phyloP scores from a whole-genome alignment of 1,140 invertebrate genomes.

The Drosophila sproati region DNA sequence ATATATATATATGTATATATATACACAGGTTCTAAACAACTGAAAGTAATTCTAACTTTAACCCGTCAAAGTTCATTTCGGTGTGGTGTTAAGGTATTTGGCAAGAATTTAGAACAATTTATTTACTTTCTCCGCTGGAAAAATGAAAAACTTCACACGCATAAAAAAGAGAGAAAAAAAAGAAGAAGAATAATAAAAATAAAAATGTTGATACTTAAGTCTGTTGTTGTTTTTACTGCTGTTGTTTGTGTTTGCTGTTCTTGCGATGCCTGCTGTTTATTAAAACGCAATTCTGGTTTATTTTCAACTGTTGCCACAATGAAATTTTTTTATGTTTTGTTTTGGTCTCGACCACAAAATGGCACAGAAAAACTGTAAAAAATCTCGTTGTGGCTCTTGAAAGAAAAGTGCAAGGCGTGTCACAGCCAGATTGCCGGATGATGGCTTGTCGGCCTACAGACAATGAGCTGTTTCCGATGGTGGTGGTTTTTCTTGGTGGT shows the following conservation, averaged over 20 bases:
- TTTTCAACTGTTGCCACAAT: constrained; percentile 48
- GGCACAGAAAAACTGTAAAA: constrained; percentile 66
- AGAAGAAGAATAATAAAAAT: constrained; percentile 19
- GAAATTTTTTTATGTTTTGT: constrained; percentile 52
- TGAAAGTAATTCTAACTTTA: constrained; percentile 60
- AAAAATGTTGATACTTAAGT: constrained; percentile 15
- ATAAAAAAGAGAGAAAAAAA: constrained; percentile 35
- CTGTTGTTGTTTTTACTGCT: constrained; percentile 34
- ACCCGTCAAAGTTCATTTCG: constrained; percentile 44
- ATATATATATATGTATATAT: not conserved
- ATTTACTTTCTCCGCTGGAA: constrained; percentile 62
- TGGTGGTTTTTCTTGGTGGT: not conserved
- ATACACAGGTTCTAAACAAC: constrained; percentile 48
- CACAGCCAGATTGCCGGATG: constrained; percentile 17
- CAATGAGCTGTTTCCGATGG: constrained; percentile 11
- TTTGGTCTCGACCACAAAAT: constrained; percentile 55
- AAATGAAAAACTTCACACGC: constrained; percentile 65
- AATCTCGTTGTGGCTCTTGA: constrained; percentile 34
- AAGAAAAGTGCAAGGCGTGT: constrained; percentile 66
- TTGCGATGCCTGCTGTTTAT: constrained; percentile 56
- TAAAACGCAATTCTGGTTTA: constrained; percentile 71
- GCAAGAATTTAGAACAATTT: constrained; percentile 62
- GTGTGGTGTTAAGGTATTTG: constrained; percentile 37
- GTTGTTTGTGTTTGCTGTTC: constrained; percentile 29
- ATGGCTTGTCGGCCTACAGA: constrained; percentile 32